Conservation (phyloP, 2,797 vertebrate species). For the Sphenodon punctatus region DNA sequence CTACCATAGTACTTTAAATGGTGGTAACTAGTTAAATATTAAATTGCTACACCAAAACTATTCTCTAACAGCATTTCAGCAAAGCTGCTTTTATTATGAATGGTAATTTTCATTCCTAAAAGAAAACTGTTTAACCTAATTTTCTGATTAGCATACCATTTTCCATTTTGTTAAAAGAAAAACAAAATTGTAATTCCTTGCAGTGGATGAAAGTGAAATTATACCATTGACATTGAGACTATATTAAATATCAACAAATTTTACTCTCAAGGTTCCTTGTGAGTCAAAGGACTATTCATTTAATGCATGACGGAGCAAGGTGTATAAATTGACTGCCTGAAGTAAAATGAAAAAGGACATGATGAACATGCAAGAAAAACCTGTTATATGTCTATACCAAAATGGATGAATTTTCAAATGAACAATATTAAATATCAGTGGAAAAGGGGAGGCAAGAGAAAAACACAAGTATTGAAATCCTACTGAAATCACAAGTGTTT, state of each 20-base stretch:
- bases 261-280: background rate
- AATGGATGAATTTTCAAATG: background rate
- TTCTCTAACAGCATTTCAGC: too few relatives aligned
- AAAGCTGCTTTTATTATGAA: too few relatives aligned
- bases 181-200: too few relatives aligned
- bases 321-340: background rate
- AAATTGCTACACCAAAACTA: too few relatives aligned
- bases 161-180: too few relatives aligned
- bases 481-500: background rate
- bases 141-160: too few relatives aligned
- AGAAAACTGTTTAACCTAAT: too few relatives aligned
- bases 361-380: background rate
- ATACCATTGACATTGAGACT: background rate
- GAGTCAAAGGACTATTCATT: background rate
- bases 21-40: too few relatives aligned
- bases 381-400: background rate
- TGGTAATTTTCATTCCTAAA: too few relatives aligned
- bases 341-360: background rate
- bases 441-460: background rate
- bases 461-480: background rate
- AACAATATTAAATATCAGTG: background rate
- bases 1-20: too few relatives aligned
- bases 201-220: too few relatives aligned
- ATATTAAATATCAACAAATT: background rate
- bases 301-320: background rate